A percentile compares a stretch with the other conserved stretches of the same genome.
phyloP scores from a whole-genome alignment of 2,797 vertebrate species.

The Hozukius guyotensis region DNA sequence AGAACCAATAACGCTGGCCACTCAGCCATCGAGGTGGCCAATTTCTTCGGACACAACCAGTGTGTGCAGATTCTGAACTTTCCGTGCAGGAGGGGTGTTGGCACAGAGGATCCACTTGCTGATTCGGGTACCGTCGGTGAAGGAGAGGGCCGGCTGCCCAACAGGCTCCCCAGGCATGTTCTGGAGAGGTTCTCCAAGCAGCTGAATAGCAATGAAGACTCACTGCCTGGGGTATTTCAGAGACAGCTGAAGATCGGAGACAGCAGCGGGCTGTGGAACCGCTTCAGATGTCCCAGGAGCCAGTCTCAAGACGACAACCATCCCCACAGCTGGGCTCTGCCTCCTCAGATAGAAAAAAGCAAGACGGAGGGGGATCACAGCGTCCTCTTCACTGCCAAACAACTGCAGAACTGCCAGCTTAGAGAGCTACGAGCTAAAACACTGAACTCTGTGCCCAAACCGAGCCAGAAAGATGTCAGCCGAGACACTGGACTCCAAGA shows the following conservation, averaged over 20 bases:
- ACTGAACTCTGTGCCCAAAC: constrained; percentile 63
- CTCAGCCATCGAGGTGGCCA: constrained; percentile 87
- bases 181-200: constrained; percentile 83
- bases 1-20: constrained; percentile 87
- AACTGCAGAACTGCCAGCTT: constrained; percentile 80
- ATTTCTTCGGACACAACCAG: constrained; percentile 86
- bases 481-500: constrained; percentile 50
- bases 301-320: constrained; percentile 74
- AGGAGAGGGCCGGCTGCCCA: constrained; percentile 69
- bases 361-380: constrained; percentile 66
- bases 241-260: constrained; percentile 74
- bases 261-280: constrained; percentile 64
- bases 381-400: constrained; percentile 75
- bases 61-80: constrained; percentile 87
- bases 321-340: constrained; percentile 65
- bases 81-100: constrained; percentile 54
- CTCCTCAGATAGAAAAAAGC: constrained; percentile 68
- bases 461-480: constrained; percentile 68
- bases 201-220: constrained; percentile 70
- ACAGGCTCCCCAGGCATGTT: constrained; percentile 77
- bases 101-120: constrained; percentile 53
- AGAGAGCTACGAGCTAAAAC: constrained; percentile 67
- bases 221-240: constrained; percentile 79
- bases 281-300: constrained; percentile 71
- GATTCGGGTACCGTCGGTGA: constrained; percentile 48